phyloP scores from a whole-genome alignment of 2,888 invertebrate genomes.

The Boloria euphrosyne region DNA sequence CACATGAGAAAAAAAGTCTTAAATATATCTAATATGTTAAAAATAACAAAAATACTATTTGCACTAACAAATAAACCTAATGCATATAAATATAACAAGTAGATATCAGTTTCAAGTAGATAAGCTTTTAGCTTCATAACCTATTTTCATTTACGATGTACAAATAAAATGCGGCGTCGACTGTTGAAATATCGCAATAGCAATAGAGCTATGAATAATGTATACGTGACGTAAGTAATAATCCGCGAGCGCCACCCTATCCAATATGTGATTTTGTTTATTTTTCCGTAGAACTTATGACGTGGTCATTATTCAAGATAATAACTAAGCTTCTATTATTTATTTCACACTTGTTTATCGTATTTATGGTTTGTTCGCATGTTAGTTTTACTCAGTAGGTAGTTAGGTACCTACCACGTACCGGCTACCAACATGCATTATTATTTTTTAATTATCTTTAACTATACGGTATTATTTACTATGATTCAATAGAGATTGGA shows the following conservation, averaged over 20 bases:
- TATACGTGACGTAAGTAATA: conserved; percentile 66
- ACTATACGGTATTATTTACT: too few species aligned
- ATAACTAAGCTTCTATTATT: conserved; percentile 43
- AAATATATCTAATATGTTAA: too few species aligned
- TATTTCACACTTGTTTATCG: conserved; percentile 26
- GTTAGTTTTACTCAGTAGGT: too few species aligned
- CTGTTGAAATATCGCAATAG: conserved; percentile 61
- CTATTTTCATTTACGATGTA: conserved; percentile 22
- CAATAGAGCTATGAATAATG: conserved; percentile 76
- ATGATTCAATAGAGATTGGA: too few species aligned
- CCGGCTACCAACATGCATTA: too few species aligned
- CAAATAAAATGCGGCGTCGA: conserved; percentile 31
- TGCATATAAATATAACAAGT: too few species aligned
- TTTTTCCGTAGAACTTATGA: conserved; percentile 42
- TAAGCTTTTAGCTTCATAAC: conserved; percentile 7
- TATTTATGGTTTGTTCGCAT: not conserved
- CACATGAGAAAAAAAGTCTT: too few species aligned
- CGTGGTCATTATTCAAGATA: conserved; percentile 45
- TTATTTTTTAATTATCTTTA: too few species aligned
- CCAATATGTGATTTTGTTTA: conserved; percentile 56
- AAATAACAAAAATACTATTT: too few species aligned
- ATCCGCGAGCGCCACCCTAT: conserved; percentile 58
- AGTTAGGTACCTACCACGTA: too few species aligned
- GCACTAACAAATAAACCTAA: too few species aligned
- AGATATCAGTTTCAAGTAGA: conserved; percentile 1